Conservation (phyloP, 1,140 invertebrate genomes). For the Drosophila paulistorum region DNA sequence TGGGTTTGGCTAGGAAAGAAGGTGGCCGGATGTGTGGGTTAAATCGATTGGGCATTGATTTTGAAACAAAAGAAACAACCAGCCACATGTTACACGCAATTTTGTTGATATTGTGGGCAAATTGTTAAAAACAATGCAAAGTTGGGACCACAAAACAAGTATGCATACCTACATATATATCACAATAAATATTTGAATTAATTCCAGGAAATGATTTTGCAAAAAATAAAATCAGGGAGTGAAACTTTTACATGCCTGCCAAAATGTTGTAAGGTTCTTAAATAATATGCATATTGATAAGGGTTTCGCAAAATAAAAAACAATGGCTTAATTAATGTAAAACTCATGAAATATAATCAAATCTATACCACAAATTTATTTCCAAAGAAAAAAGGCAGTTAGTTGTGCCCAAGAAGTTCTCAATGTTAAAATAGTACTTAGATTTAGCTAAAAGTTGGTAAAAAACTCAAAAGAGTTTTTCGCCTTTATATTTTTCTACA, state of each 20-base stretch:
- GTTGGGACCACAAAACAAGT: neutral
- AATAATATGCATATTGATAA: slow-evolving; percentile 4
- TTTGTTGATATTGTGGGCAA: slow-evolving; percentile 22
- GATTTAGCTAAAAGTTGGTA: too few relatives aligned
- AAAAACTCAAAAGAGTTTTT: too few relatives aligned
- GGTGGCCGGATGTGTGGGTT: neutral
- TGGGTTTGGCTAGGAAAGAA: neutral
- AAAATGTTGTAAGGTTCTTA: neutral
- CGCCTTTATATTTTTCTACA: too few relatives aligned
- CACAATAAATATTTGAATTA: slow-evolving; percentile 17
- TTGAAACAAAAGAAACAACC: slow-evolving; percentile 19
- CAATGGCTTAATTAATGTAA: neutral
- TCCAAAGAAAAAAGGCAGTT: too few relatives aligned
- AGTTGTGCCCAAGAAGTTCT: too few relatives aligned
- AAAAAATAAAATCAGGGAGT: neutral
- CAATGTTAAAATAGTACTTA: too few relatives aligned
- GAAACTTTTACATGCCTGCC: neutral
- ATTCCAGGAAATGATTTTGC: slow-evolving; percentile 21
- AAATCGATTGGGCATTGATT: slow-evolving; percentile 12
- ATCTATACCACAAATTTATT: neutral
- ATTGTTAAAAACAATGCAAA: slow-evolving; percentile 15
- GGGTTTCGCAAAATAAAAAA: neutral
- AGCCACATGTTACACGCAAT: slow-evolving; percentile 18
- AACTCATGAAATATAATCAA: neutral
- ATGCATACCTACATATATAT: neutral